These are phyloP conservation scores for Colaptes auratus DNA, from an alignment of 2,113 vertebrate species.

Conservation along the genomic window DNA sequence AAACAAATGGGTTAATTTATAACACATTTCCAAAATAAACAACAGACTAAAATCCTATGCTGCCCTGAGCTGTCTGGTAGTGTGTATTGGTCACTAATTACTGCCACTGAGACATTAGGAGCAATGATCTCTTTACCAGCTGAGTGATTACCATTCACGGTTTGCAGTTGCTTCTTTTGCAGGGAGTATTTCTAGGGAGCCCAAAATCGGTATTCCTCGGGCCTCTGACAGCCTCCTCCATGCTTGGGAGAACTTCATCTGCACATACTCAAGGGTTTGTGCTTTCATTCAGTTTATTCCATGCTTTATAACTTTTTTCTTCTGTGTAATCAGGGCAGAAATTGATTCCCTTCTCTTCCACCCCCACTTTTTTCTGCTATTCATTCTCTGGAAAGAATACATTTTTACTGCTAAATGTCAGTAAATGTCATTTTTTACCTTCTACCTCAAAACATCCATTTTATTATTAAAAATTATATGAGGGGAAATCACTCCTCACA, in stretches of 20 bases:
- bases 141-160: neutral
- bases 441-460: conserved; percentile 12
- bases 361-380: conserved; percentile 17
- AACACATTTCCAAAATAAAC: neutral
- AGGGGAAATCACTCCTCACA: neutral
- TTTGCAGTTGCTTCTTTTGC: neutral
- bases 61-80: neutral
- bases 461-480: conserved; percentile 11
- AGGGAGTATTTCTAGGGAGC: neutral
- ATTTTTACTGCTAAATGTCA: conserved; percentile 54
- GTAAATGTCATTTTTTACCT: conserved; percentile 52
- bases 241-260: neutral
- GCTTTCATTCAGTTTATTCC: conserved; percentile 2
- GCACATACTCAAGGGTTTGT: neutral
- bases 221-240: neutral
- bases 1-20: neutral
- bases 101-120: neutral
- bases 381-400: conserved; percentile 45
- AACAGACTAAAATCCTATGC: neutral
- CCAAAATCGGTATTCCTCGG: neutral
- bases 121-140: neutral
- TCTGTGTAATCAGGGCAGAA: conserved; percentile 37
- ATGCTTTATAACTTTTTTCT: neutral
- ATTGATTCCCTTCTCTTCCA: conserved; percentile 18
- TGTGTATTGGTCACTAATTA: neutral